Evolutionary conservation across 2,113 vertebrate genomes (phyloP).

Genomic region (Percina caprodes): DNA sequence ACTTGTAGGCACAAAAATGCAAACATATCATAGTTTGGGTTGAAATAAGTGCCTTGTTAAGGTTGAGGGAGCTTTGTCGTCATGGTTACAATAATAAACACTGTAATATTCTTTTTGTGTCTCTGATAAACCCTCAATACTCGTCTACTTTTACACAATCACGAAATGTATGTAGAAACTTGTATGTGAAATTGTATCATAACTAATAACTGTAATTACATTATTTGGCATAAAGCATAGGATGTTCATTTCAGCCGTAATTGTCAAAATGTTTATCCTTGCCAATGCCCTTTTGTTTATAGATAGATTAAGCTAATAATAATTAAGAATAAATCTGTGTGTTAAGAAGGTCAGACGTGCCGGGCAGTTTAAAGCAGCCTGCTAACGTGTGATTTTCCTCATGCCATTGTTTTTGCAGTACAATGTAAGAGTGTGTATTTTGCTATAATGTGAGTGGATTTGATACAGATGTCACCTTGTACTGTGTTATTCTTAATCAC

Average conservation of each 20-base stretch:
- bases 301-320: background rate
- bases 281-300: background rate
- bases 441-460: background rate
- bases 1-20: background rate
- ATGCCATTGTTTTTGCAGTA: constrained; percentile 7
- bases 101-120: background rate
- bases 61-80: background rate
- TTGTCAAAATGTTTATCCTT: background rate
- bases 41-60: background rate
- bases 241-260: background rate
- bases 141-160: background rate
- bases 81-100: background rate
- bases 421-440: background rate
- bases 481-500: too few species aligned
- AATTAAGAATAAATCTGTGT: constrained; percentile 6
- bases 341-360: constrained; percentile 13
- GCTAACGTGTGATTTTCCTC: constrained; percentile 21
- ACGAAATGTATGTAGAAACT: background rate
- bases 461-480: background rate
- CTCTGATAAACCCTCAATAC: background rate
- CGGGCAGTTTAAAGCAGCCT: background rate
- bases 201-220: constrained; percentile 6
- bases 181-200: background rate
- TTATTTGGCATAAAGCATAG: background rate
- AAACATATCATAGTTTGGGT: background rate